These are phyloP conservation scores for Montipora foliosa DNA, from an alignment of 64 coral and sea anemone genomes.

Conservation along the genomic window DNA sequence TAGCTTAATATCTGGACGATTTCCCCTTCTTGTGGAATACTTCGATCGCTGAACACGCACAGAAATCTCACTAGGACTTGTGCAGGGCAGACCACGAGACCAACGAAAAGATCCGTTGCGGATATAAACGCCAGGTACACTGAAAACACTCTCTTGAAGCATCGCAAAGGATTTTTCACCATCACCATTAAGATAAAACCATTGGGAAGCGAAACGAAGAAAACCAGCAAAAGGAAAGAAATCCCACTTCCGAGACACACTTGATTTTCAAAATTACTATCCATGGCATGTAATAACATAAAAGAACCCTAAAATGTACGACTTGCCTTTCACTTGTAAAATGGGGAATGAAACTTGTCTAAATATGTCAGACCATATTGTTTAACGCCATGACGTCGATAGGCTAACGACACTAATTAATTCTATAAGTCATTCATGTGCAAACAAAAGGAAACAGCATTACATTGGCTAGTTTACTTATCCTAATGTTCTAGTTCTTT, in stretches of 20 bases:
- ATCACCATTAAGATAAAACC: not conserved
- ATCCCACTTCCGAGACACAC: conserved; percentile 9
- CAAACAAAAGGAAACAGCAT: too few relatives aligned
- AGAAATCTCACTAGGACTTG: not conserved
- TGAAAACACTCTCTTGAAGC: conserved; percentile 3
- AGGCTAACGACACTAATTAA: too few relatives aligned
- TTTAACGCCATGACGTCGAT: too few relatives aligned
- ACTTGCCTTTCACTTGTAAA: too few relatives aligned
- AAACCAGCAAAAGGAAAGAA: not conserved
- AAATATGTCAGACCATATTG: too few relatives aligned
- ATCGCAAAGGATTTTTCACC: conserved; percentile 12
- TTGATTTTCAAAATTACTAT: not conserved
- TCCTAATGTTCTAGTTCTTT: too few relatives aligned
- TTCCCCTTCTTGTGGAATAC: not conserved
- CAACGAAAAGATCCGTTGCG: not conserved
- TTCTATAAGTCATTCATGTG: too few relatives aligned
- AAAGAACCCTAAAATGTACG: too few relatives aligned
- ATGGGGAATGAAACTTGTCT: too few relatives aligned
- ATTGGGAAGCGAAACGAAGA: not conserved
- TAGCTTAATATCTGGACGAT: not conserved
- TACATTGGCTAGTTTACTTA: too few relatives aligned
- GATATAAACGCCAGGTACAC: not conserved
- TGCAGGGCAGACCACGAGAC: not conserved
- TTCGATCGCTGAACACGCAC: not conserved
- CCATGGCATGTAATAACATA: too few relatives aligned